Base-by-base conservation (phyloP, 2,797 vertebrate species). In the Gambelia wislizenii region DNA sequence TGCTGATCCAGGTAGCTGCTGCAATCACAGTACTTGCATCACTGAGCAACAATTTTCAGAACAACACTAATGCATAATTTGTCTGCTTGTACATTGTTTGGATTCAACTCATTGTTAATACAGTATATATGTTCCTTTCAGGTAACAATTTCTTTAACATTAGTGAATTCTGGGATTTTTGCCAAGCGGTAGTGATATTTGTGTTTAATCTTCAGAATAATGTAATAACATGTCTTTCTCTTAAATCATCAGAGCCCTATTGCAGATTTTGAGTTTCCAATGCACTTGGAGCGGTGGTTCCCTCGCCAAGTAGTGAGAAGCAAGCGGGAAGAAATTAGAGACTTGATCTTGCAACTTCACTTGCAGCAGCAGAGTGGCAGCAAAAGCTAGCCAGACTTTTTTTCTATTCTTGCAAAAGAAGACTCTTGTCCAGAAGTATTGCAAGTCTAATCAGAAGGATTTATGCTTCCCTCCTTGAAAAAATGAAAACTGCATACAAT, bases 271-370 rank as follows among this genome's bases (percentile, higher is more conserved):
- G 98, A 99, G 84, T 97, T 98, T 72, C 98, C 99, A 0, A 94
- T 99, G 91, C 96, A 97, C 54, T 96, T 99, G 91, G 97, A 98
- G 91, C 97, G 95, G 25, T 99, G 99, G 99, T 99, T 99, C 93
- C 97, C 98, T 91, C 98, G 98, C 90, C 98, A 98, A 86, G 96
- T 98, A 91, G 98, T 99, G 92, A 98, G 98, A 92, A 97, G 96
- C 94, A 99, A 99, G 96, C 97, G 99, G 88, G 98, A 99, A 81
- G 97, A 98, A 95, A 99, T 99, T 96, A 95, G 98, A 93, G 98
- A 99, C 91, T 96, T 99, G 84, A 97, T 99, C 87, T 97, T 99
- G 89, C 97, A 98, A 91, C 96, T 99, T 79, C 98, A 98, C 93
- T 97, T 97, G 77, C 96, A 98, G 89, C 97, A 97, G 92, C 98